Conservation (phyloP, 2,113 vertebrate genomes). For the Etheostoma spectabile region DNA sequence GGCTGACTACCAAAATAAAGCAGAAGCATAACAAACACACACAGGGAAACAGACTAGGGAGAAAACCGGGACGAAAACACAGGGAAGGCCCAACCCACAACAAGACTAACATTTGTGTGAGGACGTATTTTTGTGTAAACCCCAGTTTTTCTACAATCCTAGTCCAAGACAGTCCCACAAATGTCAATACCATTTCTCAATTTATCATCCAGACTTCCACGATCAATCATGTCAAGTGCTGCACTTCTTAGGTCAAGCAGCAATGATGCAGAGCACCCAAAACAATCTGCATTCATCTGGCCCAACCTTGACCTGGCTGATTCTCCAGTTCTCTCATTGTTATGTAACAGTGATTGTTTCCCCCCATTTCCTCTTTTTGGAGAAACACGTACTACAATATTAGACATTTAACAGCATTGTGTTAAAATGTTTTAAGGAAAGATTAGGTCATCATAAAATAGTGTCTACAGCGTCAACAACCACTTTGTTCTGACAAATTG, state of each 20-base stretch:
- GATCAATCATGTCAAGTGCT: conserved; percentile 57
- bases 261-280: conserved; percentile 35
- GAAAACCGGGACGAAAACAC: too few relatives aligned
- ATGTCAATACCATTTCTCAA: conserved; percentile 42
- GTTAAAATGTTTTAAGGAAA: not conserved
- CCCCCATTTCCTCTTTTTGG: not conserved
- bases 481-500: conserved; percentile 4
- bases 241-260: conserved; percentile 45
- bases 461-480: conserved; percentile 9
- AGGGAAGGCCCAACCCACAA: too few relatives aligned
- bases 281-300: conserved; percentile 56
- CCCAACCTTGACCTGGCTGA: conserved; percentile 37
- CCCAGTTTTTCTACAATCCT: not conserved
- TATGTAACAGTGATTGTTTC: not conserved
- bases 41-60: too few relatives aligned
- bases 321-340: not conserved
- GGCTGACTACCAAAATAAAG: too few relatives aligned
- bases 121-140: not conserved
- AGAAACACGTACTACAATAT: conserved; percentile 23
- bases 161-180: conserved; percentile 11
- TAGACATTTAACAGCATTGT: not conserved
- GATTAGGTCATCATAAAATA: conserved; percentile 14
- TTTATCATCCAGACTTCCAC: conserved; percentile 39
- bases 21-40: too few relatives aligned
- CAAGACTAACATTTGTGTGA: not conserved